Evolutionary conservation across 2,797 vertebrate species (phyloP), one percentile per base, ranked within the genome.

Genomic region (Benthosema pterotum): DNA sequence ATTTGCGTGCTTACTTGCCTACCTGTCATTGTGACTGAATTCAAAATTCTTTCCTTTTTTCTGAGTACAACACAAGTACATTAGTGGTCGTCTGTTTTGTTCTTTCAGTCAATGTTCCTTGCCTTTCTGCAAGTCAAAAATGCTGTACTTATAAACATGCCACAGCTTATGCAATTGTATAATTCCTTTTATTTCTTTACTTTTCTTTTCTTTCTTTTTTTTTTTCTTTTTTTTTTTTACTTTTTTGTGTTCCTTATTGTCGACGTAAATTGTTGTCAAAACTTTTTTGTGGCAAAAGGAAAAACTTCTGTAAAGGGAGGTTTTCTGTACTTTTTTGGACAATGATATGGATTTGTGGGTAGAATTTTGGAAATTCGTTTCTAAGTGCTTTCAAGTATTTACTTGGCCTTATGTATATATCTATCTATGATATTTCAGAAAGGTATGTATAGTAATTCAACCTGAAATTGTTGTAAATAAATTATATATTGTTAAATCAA

Each of bases 391-490:
- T 93, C 93, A 94, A 94, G 93, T 93, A 93, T 94, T 94, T 93
- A 94, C 93, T 94, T 94, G 93, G 93, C 93, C 93, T 94, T 94
- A 94, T 94, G 93, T 94, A 94, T 87, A 93, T 92, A 92, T 93
- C 82, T 87, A 83, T 83, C 89, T 89, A 94, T 94, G 90, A 93
- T 90, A 93, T 93, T 94, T 94, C 92, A 93, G 92, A 94, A 94
- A 92, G 90, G 91, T 94, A 93, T 94, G 90, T 93, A 91, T 94
- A 96, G 95, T 95, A 96, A 96, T 96, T 97, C 94, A 96, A 96
- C 94, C 94, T 93, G 94, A 96, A 95, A 95, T 95, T 94, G 95
- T 94, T 98, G 97, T 99, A 99, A 99, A 99, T 99, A 98, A 97
- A 97, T 95, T 96, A 96, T 96, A 96, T 96, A 94, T 94, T 94